These are phyloP conservation scores for Dinoponera quadriceps DNA, from an alignment of 1,140 invertebrate genomes.

Conservation along the genomic window DNA sequence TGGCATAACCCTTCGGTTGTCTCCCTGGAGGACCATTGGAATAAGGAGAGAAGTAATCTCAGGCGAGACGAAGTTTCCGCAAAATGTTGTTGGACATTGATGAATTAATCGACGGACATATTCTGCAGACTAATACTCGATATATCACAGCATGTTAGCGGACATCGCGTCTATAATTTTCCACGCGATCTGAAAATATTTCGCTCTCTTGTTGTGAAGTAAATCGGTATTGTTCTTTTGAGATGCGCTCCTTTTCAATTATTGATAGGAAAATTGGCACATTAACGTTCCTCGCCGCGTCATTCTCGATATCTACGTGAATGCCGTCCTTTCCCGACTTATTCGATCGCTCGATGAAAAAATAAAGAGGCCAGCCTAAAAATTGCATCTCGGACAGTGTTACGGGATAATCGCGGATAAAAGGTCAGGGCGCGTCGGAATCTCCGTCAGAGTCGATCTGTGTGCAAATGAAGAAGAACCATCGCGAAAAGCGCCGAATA, in stretches of 20 bases:
- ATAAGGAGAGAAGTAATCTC: slow-evolving; percentile 18
- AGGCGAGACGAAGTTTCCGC: slow-evolving; percentile 10
- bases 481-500: slow-evolving; percentile 39
- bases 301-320: no score
- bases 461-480: slow-evolving; percentile 45
- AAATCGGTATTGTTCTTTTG: no score
- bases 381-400: slow-evolving; percentile 13
- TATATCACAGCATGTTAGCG: neutral
- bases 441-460: slow-evolving; percentile 39
- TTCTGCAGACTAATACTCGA: neutral
- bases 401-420: slow-evolving; percentile 1
- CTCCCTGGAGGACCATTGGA: slow-evolving; percentile 12
- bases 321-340: neutral
- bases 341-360: neutral
- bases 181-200: neutral
- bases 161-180: no score
- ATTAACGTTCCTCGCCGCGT: no score
- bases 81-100: slow-evolving; percentile 17
- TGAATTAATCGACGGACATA: slow-evolving; percentile 6
- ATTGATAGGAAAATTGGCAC: no score
- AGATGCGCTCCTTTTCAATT: no score
- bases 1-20: neutral
- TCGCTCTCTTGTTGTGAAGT: no score
- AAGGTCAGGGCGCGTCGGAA: neutral
- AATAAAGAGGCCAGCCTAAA: slow-evolving; percentile 17